Percentiles rank a stretch among this genome's conserved stretches.
These are phyloP conservation scores for Eptesicus fuscus DNA, from an alignment of 2,113 vertebrate genomes.

Conservation along the genomic window DNA sequence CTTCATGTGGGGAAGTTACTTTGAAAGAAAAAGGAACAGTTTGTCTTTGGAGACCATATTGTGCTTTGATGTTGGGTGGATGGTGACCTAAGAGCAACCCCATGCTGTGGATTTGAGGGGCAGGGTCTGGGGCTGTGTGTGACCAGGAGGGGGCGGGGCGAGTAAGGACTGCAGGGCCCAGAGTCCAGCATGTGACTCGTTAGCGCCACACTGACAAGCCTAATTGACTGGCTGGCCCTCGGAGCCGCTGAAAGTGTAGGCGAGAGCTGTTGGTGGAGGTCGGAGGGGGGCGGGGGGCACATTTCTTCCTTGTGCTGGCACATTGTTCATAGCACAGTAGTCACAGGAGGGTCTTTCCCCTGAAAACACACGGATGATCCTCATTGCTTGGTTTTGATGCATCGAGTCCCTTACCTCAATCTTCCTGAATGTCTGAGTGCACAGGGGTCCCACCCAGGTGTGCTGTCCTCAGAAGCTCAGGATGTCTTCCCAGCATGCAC, in stretches of 20 bases:
- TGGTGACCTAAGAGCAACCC: not conserved
- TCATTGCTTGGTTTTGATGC: not conserved
- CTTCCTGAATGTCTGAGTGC: not conserved
- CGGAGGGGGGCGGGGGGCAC: fast-evolving
- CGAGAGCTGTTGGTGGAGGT: not conserved
- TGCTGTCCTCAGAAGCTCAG: not conserved
- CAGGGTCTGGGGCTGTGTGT: not conserved
- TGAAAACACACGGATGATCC: not conserved
- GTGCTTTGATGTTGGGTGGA: not conserved
- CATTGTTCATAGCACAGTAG: fast-evolving
- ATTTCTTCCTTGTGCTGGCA: fast-evolving
- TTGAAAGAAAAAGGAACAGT: not conserved
- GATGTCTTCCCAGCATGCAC: not conserved
- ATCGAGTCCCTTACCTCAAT: not conserved
- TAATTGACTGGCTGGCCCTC: not conserved
- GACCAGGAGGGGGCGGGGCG: not conserved
- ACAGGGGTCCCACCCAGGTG: not conserved
- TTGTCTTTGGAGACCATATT: not conserved
- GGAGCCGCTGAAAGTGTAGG: not conserved
- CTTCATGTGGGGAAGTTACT: not conserved
- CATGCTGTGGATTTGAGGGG: not conserved
- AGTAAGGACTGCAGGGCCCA: not conserved
- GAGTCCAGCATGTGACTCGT: not conserved
- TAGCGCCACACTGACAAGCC: too few relatives aligned
- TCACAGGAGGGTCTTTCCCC: not conserved